Base-by-base conservation (phyloP, 2,888 invertebrate species). In the Fragum fragum region DNA sequence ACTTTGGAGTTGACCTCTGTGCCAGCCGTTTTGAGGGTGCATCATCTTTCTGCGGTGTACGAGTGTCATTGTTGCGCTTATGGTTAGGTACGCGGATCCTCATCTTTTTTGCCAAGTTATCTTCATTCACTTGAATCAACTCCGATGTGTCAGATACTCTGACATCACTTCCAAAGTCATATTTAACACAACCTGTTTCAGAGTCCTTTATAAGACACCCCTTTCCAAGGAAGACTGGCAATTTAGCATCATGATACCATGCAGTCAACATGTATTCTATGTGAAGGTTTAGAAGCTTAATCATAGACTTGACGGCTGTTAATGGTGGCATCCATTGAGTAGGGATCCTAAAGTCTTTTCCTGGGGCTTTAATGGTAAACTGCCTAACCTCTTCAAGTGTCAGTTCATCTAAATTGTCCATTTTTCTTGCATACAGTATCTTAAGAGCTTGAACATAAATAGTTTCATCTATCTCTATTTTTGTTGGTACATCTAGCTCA, bases 181-280 rank as follows among this genome's bases (percentile, higher is more conserved):
- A 57, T 14, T 23, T 57, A 3, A 57, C n/a, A 26, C 2, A 26
- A 3, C 57, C 57, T 26, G 21, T 57, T 21, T 57, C 57, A 14
- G 7, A 47, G 26, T 57, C 57, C n/a, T 57, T 57, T 11, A 26
- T 57, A 3, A 57, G n/a, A 36, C 32, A 36, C 9, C 32, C 32
- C 9, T 36, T 36, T 21, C 57, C 57, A 11, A 57, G 57, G n/a
- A 57, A 57, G 23, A 18, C 57, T 14, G 57, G 57, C n/a, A 57
- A 23, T 3, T 3, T 14, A 14, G 57, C 57, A 26, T 21, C 21
- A 14, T 57, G 57, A 57, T 26, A 6, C 57, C 57, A 57, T 6
- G 3, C 57, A 1, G 57, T 57, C 9, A 36, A 9, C 32, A 57
- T 2, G n/a, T 57, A 57, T 26, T 21, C 57, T 21, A 57, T 21